Evolutionary conservation across 2,888 invertebrate species (phyloP), one percentile per base, ranked within the genome.

Genomic region (Meiosimyza decipiens): DNA sequence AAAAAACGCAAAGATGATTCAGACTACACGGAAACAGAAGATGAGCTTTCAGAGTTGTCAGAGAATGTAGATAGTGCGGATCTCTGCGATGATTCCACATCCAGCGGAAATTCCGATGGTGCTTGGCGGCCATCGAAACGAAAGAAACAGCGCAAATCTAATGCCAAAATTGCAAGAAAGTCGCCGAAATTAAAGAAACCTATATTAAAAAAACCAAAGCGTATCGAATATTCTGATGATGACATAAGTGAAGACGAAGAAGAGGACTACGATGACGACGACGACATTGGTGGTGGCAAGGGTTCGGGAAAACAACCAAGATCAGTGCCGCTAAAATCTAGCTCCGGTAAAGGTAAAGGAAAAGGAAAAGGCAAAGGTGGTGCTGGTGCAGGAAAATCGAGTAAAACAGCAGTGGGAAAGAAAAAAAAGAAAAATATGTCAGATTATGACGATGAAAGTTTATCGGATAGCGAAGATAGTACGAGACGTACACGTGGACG

Each of bases 401-500:
- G 76, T 22, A 40, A 65, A 62, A 73, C 73, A 64, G 72, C 73
- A 69, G 71, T 75, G 33, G 64, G 68, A 47, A 79, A 75, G 73
- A 77, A 80, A 49, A 83, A 82, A 69, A 84, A 83, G 72, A 84
- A 83, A 70, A 79, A 79, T 51, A 63, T 65, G 13, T 88, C 87
- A 55, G 88, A 88, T 12, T 95, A 95, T 81, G 91, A 93, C 3
- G 94, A 94, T 87, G 90, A 75, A 2, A 52, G 88, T 87, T 80
- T 89, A 88, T 80, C 89, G 86, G 83, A 87, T 86, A 71, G 88
- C 86, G 74, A 89, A 87, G 83, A 89, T 83, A 80, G 89, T 86
- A 82, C 84, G 0, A 76, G 81, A 0, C 79, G 83, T 0, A 84
- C 84, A 12, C 83, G 88, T 6, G 88, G 88, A 6, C 86, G 87